A percentile compares a stretch with the other conserved stretches of the same genome.
Evolutionary conservation across 1,140 invertebrate genomes (phyloP).

Genomic region (Spodoptera frugiperda): DNA sequence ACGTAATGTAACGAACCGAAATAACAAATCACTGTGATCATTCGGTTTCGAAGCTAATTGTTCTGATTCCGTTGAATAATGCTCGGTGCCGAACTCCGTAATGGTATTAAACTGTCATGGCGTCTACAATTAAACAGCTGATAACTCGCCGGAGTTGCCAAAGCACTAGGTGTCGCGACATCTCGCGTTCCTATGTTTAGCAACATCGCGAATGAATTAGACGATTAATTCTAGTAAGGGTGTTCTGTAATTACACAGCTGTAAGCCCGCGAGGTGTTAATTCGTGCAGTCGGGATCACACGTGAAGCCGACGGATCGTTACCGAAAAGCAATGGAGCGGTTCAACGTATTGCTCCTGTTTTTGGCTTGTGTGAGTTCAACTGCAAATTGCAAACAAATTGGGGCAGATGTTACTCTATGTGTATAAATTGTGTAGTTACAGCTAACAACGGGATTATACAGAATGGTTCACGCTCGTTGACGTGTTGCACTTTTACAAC

Average conservation of each 20-base stretch:
- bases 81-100: slow-evolving; percentile 18
- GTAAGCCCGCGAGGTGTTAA: slow-evolving; percentile 57
- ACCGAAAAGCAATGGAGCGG: slow-evolving; percentile 54
- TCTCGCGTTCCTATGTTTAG: slow-evolving; percentile 31
- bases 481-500: slow-evolving; percentile 36
- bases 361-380: slow-evolving; percentile 53
- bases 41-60: slow-evolving; percentile 43
- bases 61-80: slow-evolving; percentile 45
- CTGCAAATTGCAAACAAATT: slow-evolving; percentile 60
- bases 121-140: slow-evolving; percentile 44
- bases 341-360: slow-evolving; percentile 53
- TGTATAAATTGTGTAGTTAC: slow-evolving; percentile 39
- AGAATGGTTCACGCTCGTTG: slow-evolving; percentile 4
- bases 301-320: slow-evolving; percentile 53
- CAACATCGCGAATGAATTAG: slow-evolving; percentile 50
- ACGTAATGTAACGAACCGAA: slow-evolving; percentile 36
- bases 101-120: slow-evolving; percentile 40
- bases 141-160: slow-evolving; percentile 51
- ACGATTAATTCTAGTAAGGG: slow-evolving; percentile 49
- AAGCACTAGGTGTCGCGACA: slow-evolving; percentile 33
- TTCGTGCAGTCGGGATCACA: slow-evolving; percentile 53
- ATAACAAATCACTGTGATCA: slow-evolving; percentile 43
- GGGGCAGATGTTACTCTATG: slow-evolving; percentile 35
- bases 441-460: slow-evolving; percentile 38
- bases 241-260: slow-evolving; percentile 56